Conservation (phyloP, 2,113 vertebrate genomes). For the Hemiprocne comata region DNA sequence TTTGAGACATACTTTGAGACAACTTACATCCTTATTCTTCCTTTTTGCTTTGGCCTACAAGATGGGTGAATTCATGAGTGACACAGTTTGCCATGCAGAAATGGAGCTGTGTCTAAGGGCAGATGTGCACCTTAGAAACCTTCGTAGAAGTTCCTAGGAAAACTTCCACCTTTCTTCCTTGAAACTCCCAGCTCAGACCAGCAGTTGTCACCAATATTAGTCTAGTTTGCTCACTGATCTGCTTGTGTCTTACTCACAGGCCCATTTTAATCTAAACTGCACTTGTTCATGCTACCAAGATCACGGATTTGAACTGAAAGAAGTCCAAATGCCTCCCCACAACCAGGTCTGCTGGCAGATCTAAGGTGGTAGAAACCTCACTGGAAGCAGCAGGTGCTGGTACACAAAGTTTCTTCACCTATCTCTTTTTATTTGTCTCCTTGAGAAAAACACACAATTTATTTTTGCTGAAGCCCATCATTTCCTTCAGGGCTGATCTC, state of each 20-base stretch:
- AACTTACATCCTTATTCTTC: background rate
- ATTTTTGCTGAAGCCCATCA: background rate
- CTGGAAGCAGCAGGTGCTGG: accelerated
- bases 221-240: background rate
- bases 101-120: background rate
- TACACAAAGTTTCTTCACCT: accelerated
- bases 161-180: background rate
- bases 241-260: background rate
- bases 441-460: background rate
- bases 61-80: accelerated
- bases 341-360: background rate
- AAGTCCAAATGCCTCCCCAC: background rate
- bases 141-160: background rate
- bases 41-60: background rate
- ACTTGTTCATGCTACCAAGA: background rate
- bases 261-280: background rate
- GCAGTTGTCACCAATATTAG: background rate
- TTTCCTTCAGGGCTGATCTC: background rate
- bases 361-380: background rate
- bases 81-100: background rate
- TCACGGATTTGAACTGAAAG: background rate
- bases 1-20: background rate
- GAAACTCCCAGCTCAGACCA: background rate
- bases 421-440: background rate
- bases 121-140: background rate